A percentile compares a stretch with the other conserved stretches of the same genome.
Evolutionary conservation across 2,113 vertebrate species (phyloP).

Genomic region (Anolis carolinensis): DNA sequence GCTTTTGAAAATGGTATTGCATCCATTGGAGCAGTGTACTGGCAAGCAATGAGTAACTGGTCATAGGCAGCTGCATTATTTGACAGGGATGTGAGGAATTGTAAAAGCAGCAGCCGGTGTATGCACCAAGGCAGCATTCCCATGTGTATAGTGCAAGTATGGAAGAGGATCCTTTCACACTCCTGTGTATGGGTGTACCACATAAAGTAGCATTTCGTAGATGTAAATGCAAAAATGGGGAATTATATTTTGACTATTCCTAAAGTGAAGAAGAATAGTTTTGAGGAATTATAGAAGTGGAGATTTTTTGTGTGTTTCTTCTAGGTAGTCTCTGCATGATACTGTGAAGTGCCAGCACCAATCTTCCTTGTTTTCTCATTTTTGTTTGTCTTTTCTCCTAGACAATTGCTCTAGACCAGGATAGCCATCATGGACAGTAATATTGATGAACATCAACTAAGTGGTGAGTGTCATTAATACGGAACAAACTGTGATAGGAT

Average conservation of each 20-base stretch:
- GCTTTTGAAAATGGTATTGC: background rate
- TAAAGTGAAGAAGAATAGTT: background rate
- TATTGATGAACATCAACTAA: conserved; percentile 39
- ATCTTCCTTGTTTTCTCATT: background rate
- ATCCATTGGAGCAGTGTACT: background rate
- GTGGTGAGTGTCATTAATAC: conserved; percentile 42
- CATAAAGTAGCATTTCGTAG: background rate
- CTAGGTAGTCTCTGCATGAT: background rate
- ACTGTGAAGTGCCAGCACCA: background rate
- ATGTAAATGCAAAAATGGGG: background rate
- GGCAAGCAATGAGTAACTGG: background rate
- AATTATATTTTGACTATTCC: background rate
- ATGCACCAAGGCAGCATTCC: background rate
- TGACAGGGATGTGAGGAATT: background rate
- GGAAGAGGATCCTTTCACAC: background rate
- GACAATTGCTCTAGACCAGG: background rate
- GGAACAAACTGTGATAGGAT: background rate
- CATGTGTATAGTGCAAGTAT: background rate
- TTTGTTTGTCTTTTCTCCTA: background rate
- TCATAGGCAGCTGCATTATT: too few relatives aligned
- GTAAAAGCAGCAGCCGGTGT: background rate
- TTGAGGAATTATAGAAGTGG: background rate
- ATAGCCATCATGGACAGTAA: conserved; percentile 45
- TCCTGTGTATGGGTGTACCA: background rate
- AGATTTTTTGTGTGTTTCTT: background rate